Percentiles rank a stretch among this genome's conserved stretches.
phyloP scores from a whole-genome alignment of 2,888 invertebrate species.

The Eumacrocentrus americanus region DNA sequence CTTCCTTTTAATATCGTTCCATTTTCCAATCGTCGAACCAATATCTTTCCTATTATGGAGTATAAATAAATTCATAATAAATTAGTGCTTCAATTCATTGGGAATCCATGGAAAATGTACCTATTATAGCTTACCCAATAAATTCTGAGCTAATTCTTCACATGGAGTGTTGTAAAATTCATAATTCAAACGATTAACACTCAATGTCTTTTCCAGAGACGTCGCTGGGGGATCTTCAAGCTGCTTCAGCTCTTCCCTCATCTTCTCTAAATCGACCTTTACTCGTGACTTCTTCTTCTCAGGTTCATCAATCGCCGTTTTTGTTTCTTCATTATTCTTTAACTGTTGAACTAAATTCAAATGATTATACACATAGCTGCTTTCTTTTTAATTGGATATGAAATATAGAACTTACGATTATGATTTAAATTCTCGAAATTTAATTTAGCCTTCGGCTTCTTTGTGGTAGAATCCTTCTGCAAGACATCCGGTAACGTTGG shows the following conservation, averaged over 20 bases:
- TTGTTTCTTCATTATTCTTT: slow-evolving; percentile 9
- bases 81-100: neutral
- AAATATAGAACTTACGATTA: neutral
- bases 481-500: too few species aligned
- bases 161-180: slow-evolving; percentile 62
- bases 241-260: slow-evolving; percentile 51
- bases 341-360: neutral
- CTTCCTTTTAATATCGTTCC: slow-evolving; percentile 66
- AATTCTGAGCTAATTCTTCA: slow-evolving; percentile 64
- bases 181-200: slow-evolving; percentile 45
- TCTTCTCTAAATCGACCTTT: slow-evolving; percentile 44
- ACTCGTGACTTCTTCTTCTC: slow-evolving; percentile 38
- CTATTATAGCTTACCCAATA: slow-evolving; percentile 60
- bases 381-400: slow-evolving; percentile 28
- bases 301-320: neutral
- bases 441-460: slow-evolving; percentile 22
- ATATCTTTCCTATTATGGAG: slow-evolving; percentile 63
- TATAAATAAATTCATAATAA: neutral
- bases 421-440: slow-evolving; percentile 29
- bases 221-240: slow-evolving; percentile 56
- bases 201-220: slow-evolving; percentile 46
- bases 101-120: neutral
- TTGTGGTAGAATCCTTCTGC: neutral
- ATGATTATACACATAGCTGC: too few species aligned
- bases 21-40: slow-evolving; percentile 65